Evolutionary conservation across 2,113 vertebrate species (phyloP), one percentile per base, ranked within the genome.

Genomic region (Cinclus cinclus): DNA sequence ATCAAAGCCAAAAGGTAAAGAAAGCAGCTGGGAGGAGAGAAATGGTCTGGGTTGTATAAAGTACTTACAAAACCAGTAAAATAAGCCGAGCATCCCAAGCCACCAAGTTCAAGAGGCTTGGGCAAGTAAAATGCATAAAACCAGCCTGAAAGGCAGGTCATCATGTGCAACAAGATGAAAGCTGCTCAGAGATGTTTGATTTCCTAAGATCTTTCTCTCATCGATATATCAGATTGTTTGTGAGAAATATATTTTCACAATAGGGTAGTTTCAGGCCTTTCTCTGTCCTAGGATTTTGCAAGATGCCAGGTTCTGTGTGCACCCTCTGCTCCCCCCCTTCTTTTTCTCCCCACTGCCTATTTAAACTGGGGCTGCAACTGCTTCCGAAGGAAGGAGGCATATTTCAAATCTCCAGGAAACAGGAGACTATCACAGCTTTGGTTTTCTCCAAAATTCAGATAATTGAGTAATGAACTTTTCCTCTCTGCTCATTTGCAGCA

Each of bases 381-480:
- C 83, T 93, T 93, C 90, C 6, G 11, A 96, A 91, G 88, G 83
- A 94, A 93, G 71, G 41, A 97, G 64, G 37, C 14, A 19, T 75
- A 83, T 90, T 91, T 96, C 60, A 84, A 39, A 78, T 49, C 93
- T 92, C 83, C 85, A 79, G 90, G 88, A 96, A 97, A 90, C 88
- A 75, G 83, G 83, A 95, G 85, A 71, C 74, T 92, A 53, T 79
- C 80, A 87, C 39, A 58, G 77, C 53, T 68, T 78, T 94, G 89
- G 31, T 81, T 91, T n/a, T 87, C 37, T 95, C 88, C 64, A 92
- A 93, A 96, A 89, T 75, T 92, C 88, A 89, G 47, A 8, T 75
- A 93, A 89, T 73, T 96, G 68, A 62, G 73, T 89, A 81, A 90
- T 94, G 83, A 94, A 95, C 76, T 93, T 91, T 87, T 92, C 90